Evolutionary conservation across 2,113 vertebrate species (phyloP).

Genomic region (Hiodon tergisus): DNA sequence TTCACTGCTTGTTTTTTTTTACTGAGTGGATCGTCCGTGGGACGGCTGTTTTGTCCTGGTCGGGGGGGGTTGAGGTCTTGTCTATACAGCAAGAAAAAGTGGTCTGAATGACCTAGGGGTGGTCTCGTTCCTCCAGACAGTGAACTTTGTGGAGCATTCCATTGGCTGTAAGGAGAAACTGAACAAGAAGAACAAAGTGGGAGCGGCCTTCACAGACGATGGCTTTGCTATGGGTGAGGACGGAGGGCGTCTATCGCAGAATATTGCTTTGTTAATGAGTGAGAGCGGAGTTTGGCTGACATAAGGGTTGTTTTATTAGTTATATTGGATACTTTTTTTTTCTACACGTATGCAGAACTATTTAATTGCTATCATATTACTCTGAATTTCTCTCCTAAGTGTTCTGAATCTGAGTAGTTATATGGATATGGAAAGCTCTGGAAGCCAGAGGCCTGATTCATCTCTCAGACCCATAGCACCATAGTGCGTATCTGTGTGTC

Average conservation of each 20-base stretch:
- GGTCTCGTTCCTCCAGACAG: constrained; percentile 64
- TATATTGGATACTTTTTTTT: no score
- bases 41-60: no score
- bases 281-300: no score
- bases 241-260: not conserved
- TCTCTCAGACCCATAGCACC: no score
- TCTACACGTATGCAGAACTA: no score
- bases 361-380: no score
- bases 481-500: constrained; percentile 19
- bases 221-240: constrained; percentile 96
- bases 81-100: no score
- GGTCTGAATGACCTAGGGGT: not conserved
- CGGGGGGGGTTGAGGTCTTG: no score
- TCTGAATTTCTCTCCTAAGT: no score
- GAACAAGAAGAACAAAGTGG: constrained; percentile 97
- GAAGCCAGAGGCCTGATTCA: no score
- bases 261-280: not conserved
- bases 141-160: constrained; percentile 97
- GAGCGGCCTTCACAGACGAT: constrained; percentile 95
- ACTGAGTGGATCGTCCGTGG: not conserved
- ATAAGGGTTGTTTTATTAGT: not conserved
- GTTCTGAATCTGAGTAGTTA: no score
- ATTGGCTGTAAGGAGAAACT: constrained; percentile 96
- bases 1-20: not conserved
- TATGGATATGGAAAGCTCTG: no score